Evolutionary conservation across 2,888 invertebrate genomes (phyloP).

Genomic region (Idaea aversata): DNA sequence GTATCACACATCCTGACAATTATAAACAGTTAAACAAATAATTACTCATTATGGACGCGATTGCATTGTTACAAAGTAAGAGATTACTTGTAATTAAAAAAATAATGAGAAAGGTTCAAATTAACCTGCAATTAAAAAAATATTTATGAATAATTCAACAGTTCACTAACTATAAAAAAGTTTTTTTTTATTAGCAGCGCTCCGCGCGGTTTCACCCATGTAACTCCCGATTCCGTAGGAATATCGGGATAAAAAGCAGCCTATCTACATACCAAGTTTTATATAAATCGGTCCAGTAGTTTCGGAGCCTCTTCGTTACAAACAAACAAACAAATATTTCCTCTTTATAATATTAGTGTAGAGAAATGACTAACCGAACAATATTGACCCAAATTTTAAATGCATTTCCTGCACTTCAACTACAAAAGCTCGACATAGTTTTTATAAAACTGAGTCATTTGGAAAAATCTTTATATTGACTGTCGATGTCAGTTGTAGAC

Average conservation of each 20-base stretch:
- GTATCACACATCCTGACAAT: neutral
- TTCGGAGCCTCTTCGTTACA: too few species aligned
- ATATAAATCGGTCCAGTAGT: too few species aligned
- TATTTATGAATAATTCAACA: constrained; percentile 1
- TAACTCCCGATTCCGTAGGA: too few species aligned
- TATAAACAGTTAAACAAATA: constrained; percentile 9
- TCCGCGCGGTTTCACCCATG: too few species aligned
- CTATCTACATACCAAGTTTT: too few species aligned
- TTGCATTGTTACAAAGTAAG: neutral
- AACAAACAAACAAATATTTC: too few species aligned
- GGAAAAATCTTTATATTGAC: constrained; percentile 52
- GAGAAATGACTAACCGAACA: constrained; percentile 47
- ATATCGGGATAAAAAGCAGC: too few species aligned
- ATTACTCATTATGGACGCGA: constrained; percentile 11
- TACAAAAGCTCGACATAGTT: constrained; percentile 15
- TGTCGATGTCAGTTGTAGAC: constrained; percentile 19
- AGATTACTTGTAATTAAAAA: neutral
- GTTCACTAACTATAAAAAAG: constrained; percentile 16
- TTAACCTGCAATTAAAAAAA: constrained; percentile 6
- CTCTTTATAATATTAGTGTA: constrained; percentile 14
- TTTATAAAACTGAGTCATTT: constrained; percentile 50
- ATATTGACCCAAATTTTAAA: constrained; percentile 43
- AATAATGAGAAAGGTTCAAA: neutral
- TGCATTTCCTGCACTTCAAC: neutral
- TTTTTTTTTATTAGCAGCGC: constrained; percentile 18